Evolutionary conservation across 2,888 invertebrate genomes (phyloP), one percentile per base, ranked within the genome.

Genomic region (Hyposoter dolosus): DNA sequence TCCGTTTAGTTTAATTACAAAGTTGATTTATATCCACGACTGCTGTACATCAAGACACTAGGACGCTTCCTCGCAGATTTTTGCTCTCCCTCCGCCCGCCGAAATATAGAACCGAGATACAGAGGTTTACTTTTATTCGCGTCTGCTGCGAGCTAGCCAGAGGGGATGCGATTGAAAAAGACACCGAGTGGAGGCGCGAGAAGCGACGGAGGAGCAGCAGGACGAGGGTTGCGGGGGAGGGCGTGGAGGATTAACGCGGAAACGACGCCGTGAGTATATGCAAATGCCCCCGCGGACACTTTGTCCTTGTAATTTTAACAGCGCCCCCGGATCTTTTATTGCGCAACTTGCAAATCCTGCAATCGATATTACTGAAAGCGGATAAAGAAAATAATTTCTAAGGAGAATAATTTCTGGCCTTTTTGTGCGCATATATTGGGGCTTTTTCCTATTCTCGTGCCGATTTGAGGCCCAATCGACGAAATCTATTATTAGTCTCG

Each of bases 1-100:
- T 82, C 76, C 35, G 80, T 84, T 77, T 65, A 84, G 82, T 80
- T 71, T 82, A 82, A 84, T 87, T 87, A 87, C 84, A 63, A 80
- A 87, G 82, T 84, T 84, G 82, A 87, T 87, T 87, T 87, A 78
- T 84, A 65, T 76, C n/a, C 69, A 45, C 53, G 45, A n/a, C 9
- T 56, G n/a, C 53, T 28, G n/a, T 66, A 66, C 28, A 56, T 35
- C 63, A 28, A 19, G 23, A 43, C 32, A 45, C 72, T 53, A 71
- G 63, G 43, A 15, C 43, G 84, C 50, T 56, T 43, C 40, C 50
- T 74, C 35, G 53, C 81, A 45, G 40, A 82, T 47, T 79, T 78
- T 74, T 60, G 28, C 40, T 28, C 5, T 32, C 28, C 35, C n/a
- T n/a, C n/a, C n/a, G n/a, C n/a, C n/a, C n/a, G n/a, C n/a, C n/a